These are phyloP conservation scores for Hemiprocne comata DNA, from an alignment of 2,113 vertebrate species.

Conservation along the genomic window DNA sequence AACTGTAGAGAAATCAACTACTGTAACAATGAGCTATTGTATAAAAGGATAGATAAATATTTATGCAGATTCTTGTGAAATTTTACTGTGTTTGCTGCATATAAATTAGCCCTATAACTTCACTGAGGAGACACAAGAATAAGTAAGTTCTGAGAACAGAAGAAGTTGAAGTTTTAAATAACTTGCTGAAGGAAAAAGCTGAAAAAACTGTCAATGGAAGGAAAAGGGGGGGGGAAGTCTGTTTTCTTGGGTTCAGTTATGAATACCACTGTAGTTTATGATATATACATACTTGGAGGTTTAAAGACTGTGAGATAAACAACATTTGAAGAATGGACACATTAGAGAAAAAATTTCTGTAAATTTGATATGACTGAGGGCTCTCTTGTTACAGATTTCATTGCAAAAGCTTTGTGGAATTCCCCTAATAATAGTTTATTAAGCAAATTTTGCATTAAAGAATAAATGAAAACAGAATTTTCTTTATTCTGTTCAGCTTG, in stretches of 20 bases:
- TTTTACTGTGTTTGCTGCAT: conserved; percentile 12
- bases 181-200: neutral
- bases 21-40: conserved; percentile 10
- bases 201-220: neutral
- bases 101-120: conserved; percentile 27
- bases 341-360: neutral
- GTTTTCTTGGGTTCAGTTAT: neutral
- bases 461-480: neutral
- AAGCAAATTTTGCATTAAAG: neutral
- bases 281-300: neutral
- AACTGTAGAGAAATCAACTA: conserved; percentile 34
- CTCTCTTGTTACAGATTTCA: neutral
- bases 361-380: accelerated
- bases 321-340: neutral
- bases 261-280: neutral
- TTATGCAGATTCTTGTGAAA: conserved; percentile 11
- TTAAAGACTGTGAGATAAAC: neutral
- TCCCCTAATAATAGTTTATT: neutral
- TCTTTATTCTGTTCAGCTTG: neutral
- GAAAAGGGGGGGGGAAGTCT: neutral
- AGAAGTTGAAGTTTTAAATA: conserved; percentile 7
- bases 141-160: neutral
- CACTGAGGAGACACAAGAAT: neutral
- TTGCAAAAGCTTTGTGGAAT: neutral
- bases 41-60: conserved; percentile 12